Conservation (phyloP, 2,888 invertebrate genomes). For the Sinhomidia bicolor region DNA sequence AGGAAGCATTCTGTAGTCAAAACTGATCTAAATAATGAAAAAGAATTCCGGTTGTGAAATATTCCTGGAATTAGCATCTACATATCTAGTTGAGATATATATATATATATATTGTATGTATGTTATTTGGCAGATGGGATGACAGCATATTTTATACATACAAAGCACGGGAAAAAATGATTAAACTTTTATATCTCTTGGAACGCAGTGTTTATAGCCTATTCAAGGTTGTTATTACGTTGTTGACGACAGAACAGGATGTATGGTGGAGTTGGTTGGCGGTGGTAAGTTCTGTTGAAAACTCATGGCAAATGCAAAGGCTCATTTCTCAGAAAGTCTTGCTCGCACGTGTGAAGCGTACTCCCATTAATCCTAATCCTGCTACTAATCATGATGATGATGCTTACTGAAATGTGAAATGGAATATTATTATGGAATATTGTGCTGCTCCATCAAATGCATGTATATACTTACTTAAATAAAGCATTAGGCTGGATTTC, state of each 20-base stretch:
- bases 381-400: constrained; percentile 41
- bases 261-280: too few relatives aligned
- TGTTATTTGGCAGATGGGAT: too few relatives aligned
- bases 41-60: not conserved
- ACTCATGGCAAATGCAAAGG: not conserved
- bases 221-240: constrained; percentile 8
- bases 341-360: constrained; percentile 23
- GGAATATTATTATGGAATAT: constrained; percentile 11
- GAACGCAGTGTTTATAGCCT: not conserved
- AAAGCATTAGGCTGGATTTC: not conserved
- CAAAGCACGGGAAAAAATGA: not conserved
- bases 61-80: not conserved
- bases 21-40: not conserved
- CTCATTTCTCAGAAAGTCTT: not conserved
- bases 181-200: not conserved
- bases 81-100: too few relatives aligned
- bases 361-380: constrained; percentile 63
- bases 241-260: too few relatives aligned
- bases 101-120: too few relatives aligned
- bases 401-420: constrained; percentile 29
- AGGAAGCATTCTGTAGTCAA: not conserved
- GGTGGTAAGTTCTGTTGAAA: not conserved
- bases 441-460: not conserved
- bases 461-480: not conserved
- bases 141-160: not conserved